Percentiles rank a stretch among this genome's conserved stretches.
These are phyloP conservation scores for Notarius lentiginosus DNA, from an alignment of 2,113 vertebrate genomes.

Conservation along the genomic window DNA sequence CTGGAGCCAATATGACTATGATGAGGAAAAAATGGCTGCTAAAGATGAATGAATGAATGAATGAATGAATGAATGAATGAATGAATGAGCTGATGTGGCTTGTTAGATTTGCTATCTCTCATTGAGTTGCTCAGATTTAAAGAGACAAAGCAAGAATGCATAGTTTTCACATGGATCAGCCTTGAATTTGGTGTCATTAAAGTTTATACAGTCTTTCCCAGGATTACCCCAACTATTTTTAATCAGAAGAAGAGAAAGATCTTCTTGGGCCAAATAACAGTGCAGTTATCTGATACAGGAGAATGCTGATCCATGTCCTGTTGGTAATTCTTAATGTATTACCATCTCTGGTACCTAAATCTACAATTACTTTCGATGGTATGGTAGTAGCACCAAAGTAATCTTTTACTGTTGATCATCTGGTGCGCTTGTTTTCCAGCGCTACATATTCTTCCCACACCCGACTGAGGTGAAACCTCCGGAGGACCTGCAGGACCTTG, in stretches of 20 bases:
- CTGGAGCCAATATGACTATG: neutral
- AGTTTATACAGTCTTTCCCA: neutral
- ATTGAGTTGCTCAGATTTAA: too few species aligned
- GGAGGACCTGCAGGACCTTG: constrained; percentile 95
- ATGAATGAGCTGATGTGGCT: neutral
- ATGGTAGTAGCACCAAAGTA: neutral
- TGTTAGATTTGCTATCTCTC: too few species aligned
- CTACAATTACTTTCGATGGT: neutral
- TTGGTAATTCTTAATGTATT: neutral
- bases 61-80: neutral
- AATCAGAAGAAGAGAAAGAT: neutral
- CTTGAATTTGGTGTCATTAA: neutral
- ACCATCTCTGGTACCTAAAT: neutral
- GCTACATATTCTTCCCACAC: constrained; percentile 89
- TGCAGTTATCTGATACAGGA: neutral
- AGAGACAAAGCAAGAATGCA: too few species aligned
- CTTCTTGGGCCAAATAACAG: neutral
- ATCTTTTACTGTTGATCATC: neutral
- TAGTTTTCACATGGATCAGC: too few species aligned
- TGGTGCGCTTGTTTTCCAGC: constrained; percentile 67
- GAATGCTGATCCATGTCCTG: too few species aligned
- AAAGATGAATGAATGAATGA: neutral
- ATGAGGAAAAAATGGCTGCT: neutral
- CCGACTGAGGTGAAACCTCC: constrained; percentile 93
- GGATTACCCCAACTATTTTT: neutral